Conservation (phyloP, 2,888 invertebrate genomes). For the Nomada goodeniana region DNA sequence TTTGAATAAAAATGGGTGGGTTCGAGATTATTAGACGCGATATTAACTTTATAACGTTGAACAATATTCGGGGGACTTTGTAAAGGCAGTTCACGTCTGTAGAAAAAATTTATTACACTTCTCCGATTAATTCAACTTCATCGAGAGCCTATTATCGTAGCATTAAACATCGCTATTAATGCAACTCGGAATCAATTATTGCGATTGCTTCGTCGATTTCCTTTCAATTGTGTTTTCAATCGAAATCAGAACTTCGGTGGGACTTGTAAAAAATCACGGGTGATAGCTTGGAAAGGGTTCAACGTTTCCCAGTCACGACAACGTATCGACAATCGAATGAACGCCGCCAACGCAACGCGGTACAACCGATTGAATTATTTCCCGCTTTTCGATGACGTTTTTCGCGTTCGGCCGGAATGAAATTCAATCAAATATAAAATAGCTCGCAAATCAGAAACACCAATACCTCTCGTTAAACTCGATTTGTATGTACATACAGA, state of each 20-base stretch:
- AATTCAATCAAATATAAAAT: constrained; percentile 41
- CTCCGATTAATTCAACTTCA: too few relatives aligned
- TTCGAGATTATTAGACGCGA: too few relatives aligned
- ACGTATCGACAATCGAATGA: constrained; percentile 1
- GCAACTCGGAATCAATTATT: not conserved
- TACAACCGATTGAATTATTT: constrained; percentile 43
- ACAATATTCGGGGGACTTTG: too few relatives aligned
- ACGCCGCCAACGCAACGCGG: not conserved
- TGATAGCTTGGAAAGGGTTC: not conserved
- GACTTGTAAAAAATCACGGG: not conserved
- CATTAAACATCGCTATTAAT: too few relatives aligned
- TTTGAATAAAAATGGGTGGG: too few relatives aligned
- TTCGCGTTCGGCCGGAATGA: constrained; percentile 29
- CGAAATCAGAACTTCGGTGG: not conserved
- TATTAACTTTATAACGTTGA: too few relatives aligned
- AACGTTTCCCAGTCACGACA: not conserved
- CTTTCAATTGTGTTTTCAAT: too few relatives aligned
- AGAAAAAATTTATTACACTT: too few relatives aligned
- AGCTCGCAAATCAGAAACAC: constrained; percentile 16
- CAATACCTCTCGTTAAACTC: not conserved
- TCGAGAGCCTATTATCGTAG: too few relatives aligned
- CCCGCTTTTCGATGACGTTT: constrained; percentile 8
- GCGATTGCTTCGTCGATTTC: not conserved
- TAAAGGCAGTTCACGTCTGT: too few relatives aligned
- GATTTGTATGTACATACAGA: not conserved